These are phyloP conservation scores for Xiphydria camelus DNA, from an alignment of 2,888 invertebrate species.

Conservation along the genomic window DNA sequence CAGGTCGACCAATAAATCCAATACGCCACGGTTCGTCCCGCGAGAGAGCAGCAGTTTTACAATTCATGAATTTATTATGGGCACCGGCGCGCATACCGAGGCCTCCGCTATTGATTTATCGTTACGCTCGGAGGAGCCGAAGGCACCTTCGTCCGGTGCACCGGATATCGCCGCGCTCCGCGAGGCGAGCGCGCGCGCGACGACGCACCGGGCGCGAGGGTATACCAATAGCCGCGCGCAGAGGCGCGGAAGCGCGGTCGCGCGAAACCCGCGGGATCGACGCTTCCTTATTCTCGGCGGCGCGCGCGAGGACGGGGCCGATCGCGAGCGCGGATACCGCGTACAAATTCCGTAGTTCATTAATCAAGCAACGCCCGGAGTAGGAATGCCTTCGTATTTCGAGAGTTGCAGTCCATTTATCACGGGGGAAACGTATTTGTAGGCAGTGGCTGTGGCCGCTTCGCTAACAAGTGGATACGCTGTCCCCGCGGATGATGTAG, in stretches of 20 bases:
- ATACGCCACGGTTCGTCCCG: conserved; percentile 55
- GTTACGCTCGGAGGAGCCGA: conserved; percentile 44
- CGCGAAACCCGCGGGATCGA: no score
- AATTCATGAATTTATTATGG: conserved; percentile 57
- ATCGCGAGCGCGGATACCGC: conserved; percentile 9
- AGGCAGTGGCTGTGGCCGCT: conserved; percentile 50
- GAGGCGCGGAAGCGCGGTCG: no score
- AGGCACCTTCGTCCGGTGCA: no score
- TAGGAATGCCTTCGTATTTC: conserved; percentile 55
- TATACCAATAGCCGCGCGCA: no score
- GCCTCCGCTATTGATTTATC: conserved; percentile 52
- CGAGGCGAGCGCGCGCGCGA: no score
- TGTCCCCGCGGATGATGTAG: conserved; percentile 56
- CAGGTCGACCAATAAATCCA: conserved; percentile 57
- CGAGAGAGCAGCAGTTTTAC: conserved; percentile 53
- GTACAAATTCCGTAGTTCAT: conserved; percentile 52
- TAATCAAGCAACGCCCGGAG: conserved; percentile 54
- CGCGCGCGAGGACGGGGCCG: no score
- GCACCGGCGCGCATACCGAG: conserved; percentile 42
- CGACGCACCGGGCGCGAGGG: no score
- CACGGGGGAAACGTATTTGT: conserved; percentile 53
- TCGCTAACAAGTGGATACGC: conserved; percentile 56
- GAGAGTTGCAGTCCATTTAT: conserved; percentile 56
- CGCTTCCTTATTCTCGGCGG: no score
- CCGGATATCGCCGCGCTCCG: no score